Evolutionary conservation across 1,140 invertebrate species (phyloP), one percentile per base, ranked within the genome.

Genomic region (Drosophila kepulauana): DNA sequence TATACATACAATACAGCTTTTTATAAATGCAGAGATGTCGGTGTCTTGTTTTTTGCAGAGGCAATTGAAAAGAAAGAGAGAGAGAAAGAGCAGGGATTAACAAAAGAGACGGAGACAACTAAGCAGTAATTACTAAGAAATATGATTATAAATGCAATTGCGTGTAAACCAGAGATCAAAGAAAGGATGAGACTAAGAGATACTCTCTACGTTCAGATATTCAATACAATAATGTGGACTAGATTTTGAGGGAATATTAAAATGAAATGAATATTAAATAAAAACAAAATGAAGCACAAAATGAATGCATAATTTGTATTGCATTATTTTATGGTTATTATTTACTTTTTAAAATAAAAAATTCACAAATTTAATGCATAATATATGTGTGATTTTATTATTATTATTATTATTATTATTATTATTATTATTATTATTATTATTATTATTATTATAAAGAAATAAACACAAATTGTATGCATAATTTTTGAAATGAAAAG

Each of bases 71-170:
- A 15, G 28, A 13, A 3, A 25, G 0, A 25, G 20, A 25, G 20
- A 0, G 20, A 20, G 20, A 25, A 0, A 25, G n/a, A 8, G 28
- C n/a, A 43, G 41, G 5, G 41, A 43, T 43, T 7, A 30, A 15
- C 5, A 16, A 7, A 7, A 5, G n/a, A 33, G 30, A 15, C 5
- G n/a, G 2, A 20, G 20, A 49, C 48, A 49, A 28, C 20, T 25
- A 49, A 49, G 48, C 20, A 28, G 10, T 49, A 35, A 15, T 54
- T 35, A 33, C 13, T 15, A 33, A 35, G 51, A 54, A 33, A 54
- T 30, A 35, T 54, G 11, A 30, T 30, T 30, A 52, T 30, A n/a
- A 52, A 52, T 54, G 28, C n/a, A 15, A 54, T 15, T 52, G 51
- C 25, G 5, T 15, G n/a, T 7, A 11, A 1, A 5, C 4, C 2